Evolutionary conservation across 2,888 invertebrate genomes (phyloP).

Genomic region (Pyrgus malvae): DNA sequence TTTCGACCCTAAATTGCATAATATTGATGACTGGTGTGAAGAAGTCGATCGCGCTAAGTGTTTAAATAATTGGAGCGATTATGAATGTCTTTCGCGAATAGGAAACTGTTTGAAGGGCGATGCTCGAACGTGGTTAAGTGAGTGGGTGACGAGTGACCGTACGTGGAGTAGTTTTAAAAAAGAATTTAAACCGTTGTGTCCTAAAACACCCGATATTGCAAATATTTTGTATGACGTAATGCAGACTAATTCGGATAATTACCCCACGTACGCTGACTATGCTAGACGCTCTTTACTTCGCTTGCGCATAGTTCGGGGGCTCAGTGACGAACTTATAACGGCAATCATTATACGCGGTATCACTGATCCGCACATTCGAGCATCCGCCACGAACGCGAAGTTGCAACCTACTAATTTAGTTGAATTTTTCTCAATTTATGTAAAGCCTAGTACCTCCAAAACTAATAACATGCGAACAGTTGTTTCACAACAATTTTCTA

Average conservation of each 20-base stretch:
- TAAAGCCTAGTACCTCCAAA: too few relatives aligned
- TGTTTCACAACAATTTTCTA: too few relatives aligned
- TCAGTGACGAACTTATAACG: neutral
- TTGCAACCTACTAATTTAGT: too few relatives aligned
- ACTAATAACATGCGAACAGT: too few relatives aligned
- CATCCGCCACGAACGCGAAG: too few relatives aligned
- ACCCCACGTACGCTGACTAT: neutral
- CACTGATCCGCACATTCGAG: neutral
- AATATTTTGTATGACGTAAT: neutral
- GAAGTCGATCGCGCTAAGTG: neutral
- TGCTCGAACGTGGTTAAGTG: neutral
- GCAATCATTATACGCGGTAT: neutral
- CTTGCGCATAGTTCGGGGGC: neutral
- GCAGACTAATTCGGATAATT: neutral
- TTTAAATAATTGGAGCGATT: neutral
- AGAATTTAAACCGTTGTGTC: neutral
- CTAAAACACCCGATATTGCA: neutral
- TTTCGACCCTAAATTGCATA: neutral
- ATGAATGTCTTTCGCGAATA: neutral
- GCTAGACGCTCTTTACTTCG: neutral
- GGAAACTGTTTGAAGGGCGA: neutral
- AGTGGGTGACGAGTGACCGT: neutral
- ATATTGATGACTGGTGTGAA: neutral
- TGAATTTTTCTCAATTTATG: too few relatives aligned
- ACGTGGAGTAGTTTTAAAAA: neutral